Evolutionary conservation across 2,888 invertebrate species (phyloP), one percentile per base, ranked within the genome.

Genomic region (Timema cristinae): DNA sequence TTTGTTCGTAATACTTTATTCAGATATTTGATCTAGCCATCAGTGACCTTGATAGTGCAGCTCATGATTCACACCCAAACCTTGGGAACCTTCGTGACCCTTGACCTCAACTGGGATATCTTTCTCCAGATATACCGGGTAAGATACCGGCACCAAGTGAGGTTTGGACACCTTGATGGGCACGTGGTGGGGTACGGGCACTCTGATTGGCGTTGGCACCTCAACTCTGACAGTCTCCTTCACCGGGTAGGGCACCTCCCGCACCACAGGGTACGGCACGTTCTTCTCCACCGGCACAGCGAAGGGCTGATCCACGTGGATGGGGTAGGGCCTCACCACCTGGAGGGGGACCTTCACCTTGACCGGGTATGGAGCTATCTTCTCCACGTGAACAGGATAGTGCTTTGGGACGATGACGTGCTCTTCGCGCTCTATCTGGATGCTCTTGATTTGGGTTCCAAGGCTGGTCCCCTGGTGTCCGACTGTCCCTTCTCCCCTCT

Each of bases 281-380:
- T 75, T 77, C 70, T 77, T 78, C 72, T 77, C 78, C 5, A 79
- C 77, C 11, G 76, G 75, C 0, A 71, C 67, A 15, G 73, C 72
- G 71, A 71, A 74, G 32, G 74, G 74, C 69, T 71, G 59, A 50
- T 68, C 63, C 11, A 73, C 81, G 73, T 82, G 81, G 7, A 91
- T 91, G 79, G 91, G 91, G 81, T 89, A 89, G 73, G 92, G 92
- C 81, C 90, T 88, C 81, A 91, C 91, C 47, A 88, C 87, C 10
- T 71, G 70, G 71, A 91, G 90, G 77, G 86, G 86, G 70, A 86
- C 81, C 75, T 81, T 81, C 7, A 81, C 66, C 5, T 54, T 10
- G 16, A 66, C 80, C 0, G 77, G 74, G 72, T 80, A 80, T 15
- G 78, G 81, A 11, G 81, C 69, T 71, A 80, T 80, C 76, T 81